A percentile compares a stretch with the other conserved stretches of the same genome.
These are phyloP conservation scores for Machimus rusticus DNA, from an alignment of 2,888 invertebrate genomes.

Conservation along the genomic window DNA sequence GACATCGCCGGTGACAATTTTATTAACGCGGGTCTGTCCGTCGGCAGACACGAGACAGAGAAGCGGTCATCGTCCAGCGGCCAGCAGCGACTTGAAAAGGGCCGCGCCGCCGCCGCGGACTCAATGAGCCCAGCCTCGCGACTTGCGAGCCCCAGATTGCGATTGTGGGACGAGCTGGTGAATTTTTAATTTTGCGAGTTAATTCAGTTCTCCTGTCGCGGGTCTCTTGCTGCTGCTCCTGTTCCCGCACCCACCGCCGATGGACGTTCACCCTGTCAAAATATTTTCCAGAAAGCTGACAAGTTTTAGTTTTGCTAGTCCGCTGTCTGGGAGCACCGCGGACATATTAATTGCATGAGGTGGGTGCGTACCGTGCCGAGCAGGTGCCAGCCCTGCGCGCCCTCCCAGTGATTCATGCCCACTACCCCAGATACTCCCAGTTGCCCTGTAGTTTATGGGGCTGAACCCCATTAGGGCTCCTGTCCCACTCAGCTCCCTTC, in stretches of 20 bases:
- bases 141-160: background rate
- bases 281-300: slow-evolving; percentile 4
- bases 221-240: background rate
- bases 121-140: background rate
- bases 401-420: background rate
- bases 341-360: slow-evolving; percentile 30
- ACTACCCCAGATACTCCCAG: slow-evolving; percentile 24
- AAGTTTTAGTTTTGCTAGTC: background rate
- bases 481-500: slow-evolving; percentile 42
- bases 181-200: slow-evolving; percentile 43
- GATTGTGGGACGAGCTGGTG: background rate
- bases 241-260: background rate
- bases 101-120: background rate
- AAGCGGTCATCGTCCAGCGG: background rate
- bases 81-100: background rate
- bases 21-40: background rate
- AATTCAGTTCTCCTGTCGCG: slow-evolving; percentile 45
- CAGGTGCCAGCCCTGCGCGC: slow-evolving; percentile 30
- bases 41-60: background rate
- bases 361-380: slow-evolving; percentile 35
- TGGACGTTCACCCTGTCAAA: background rate
- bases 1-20: slow-evolving; percentile 19
- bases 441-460: slow-evolving; percentile 30
- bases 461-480: slow-evolving; percentile 39
- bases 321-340: background rate